Evolutionary conservation across 2,888 invertebrate species (phyloP), one percentile per base, ranked within the genome.

Genomic region (Nineta flava): DNA sequence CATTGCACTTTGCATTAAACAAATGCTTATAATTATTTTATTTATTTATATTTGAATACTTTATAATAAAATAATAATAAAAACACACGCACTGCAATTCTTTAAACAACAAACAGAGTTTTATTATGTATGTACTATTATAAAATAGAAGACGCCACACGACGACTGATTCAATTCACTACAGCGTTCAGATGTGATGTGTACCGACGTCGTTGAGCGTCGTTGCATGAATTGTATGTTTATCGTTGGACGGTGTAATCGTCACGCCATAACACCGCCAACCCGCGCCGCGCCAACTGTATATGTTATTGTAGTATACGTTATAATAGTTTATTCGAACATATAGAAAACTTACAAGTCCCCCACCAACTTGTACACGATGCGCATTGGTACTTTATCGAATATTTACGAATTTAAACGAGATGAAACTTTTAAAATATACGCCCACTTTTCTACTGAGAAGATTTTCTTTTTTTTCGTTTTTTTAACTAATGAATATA

Each of bases 191-290:
- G 26, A 26, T 26, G 26, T 26, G 19, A 19, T 19, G 26, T 42
- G 42, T 16, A 44, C 44, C 13, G 44, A 44, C 44, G 44, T 26
- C 44, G 44, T 7, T 26, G 44, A 21, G 15, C 44, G 44, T 26
- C 38, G 38, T 15, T 15, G 9, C 38, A 15, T 38, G 38, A 38
- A 38, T 38, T 38, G 38, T 5, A 38, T 26, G 7, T 26, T 26
- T 26, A 26, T 26, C 26, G 26, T 26, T 26, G 26, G 26, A 26
- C 26, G 26, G 4, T 26, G 26, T 26, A 6, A 26, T 26, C 38
- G 38, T 38, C 38, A 38, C 38, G 38, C 38, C 38, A 38, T n/a
- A n/a, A 38, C 38, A 12, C 38, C 38, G 38, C 15, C 38, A 38
- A 38, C n/a, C 15, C 38, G 26, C 26, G 38, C n/a, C 32, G 9